Base-by-base conservation (phyloP, 2,888 invertebrate genomes). In the Mylabris sibirica region DNA sequence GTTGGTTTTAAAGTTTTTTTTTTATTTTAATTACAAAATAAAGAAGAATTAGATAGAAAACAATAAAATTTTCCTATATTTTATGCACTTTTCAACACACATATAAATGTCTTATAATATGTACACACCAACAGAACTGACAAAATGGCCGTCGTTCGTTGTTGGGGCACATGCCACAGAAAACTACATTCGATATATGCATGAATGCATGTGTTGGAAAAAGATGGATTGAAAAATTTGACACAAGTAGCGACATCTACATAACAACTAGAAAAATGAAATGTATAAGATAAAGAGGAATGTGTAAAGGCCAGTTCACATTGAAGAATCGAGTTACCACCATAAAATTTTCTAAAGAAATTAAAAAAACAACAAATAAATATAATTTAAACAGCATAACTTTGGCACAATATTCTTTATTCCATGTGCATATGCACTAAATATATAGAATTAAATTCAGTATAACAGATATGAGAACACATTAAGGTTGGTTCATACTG, bases 111-210 rank as follows among this genome's bases (percentile, higher is more conserved):
- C 30, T 30, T n/a, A n/a, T n/a, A 30, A 30, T 30, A 30, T 30
- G 30, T 30, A 30, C 30, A 30, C 30, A 30, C 30, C 30, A 30
- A 30, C 87, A 86, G 87, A 88, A 89, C 88, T 85, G 88, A 88
- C 88, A 89, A 90, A 89, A 90, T 90, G 90, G 89, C 89, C 88
- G 89, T 88, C 88, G 89, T 88, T 88, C 88, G 89, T 88, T 88
- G 85, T 87, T 86, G 87, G 89, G 88, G 88, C 89, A 89, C 89
- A 89, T 89, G 89, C 89, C 89, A 88, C 86, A 83, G 85, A 87
- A 84, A 86, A 85, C 86, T 84, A 81, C 20, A 87, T 86, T 87
- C 8, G 30, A 6, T 30, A 30, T 6, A 30, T 30, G 30, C 5
- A 5, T 3, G 8, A 30, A 30, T 30, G 30, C 4, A 8, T 76